A percentile compares a stretch with the other conserved stretches of the same genome.
Conservation (phyloP, 2,888 invertebrate genomes). For the Ochropacha duplaris region DNA sequence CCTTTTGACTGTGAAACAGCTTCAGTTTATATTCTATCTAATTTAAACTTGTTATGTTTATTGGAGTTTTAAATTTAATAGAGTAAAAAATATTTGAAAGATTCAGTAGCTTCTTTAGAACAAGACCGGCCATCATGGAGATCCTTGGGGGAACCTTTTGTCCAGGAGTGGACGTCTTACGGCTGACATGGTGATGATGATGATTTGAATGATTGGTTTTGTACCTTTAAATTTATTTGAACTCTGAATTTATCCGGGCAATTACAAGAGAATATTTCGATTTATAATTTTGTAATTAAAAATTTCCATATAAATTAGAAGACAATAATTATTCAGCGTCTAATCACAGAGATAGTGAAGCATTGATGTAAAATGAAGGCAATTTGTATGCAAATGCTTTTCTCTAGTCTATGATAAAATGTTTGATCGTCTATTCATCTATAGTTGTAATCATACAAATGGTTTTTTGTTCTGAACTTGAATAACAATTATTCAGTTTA, state of each 20-base stretch:
- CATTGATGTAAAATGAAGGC: not conserved
- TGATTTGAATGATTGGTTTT: too few species aligned
- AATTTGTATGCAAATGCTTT: not conserved
- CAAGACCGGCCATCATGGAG: too few species aligned
- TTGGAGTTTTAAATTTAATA: not conserved
- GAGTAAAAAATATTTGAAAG: too few species aligned
- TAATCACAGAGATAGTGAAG: not conserved
- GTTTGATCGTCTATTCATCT: too few species aligned
- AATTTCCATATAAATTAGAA: slow-evolving; percentile 45
- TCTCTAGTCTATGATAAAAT: not conserved
- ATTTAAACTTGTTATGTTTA: not conserved
- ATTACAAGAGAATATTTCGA: not conserved
- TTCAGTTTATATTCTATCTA: not conserved
- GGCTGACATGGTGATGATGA: too few species aligned
- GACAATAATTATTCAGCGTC: slow-evolving; percentile 16
- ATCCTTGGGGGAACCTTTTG: too few species aligned
- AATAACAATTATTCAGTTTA: too few species aligned
- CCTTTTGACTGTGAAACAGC: not conserved
- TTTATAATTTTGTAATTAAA: slow-evolving; percentile 26
- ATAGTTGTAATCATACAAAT: too few species aligned
- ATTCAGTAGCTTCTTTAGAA: too few species aligned
- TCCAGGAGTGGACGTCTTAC: too few species aligned
- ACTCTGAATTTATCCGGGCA: slow-evolving; percentile 13
- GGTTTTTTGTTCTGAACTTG: too few species aligned
- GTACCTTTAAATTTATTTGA: too few species aligned